These are phyloP conservation scores for Augochlorella aurata DNA, from an alignment of 2,888 invertebrate species.

Conservation along the genomic window DNA sequence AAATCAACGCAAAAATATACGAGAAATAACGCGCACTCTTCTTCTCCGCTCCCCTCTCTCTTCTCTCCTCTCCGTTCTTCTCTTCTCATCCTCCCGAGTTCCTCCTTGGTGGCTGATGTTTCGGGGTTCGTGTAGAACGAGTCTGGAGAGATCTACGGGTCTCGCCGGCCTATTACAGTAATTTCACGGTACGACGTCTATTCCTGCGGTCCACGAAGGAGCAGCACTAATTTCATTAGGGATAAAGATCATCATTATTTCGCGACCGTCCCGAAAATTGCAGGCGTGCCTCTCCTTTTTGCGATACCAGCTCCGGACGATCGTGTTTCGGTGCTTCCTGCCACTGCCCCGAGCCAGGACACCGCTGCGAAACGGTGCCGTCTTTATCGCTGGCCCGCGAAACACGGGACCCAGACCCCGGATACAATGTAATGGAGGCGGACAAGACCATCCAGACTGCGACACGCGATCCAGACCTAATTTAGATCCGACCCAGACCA, in stretches of 20 bases:
- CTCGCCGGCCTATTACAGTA: slow-evolving; percentile 78
- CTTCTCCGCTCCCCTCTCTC: not conserved
- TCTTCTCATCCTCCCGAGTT: too few species aligned
- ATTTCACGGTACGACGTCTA: slow-evolving; percentile 80
- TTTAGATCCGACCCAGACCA: not conserved
- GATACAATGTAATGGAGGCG: slow-evolving; percentile 37
- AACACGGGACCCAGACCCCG: slow-evolving; percentile 20
- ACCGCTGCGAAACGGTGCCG: slow-evolving; percentile 7
- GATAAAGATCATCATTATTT: slow-evolving; percentile 81
- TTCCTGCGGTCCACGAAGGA: slow-evolving; percentile 75
- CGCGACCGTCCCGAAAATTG: slow-evolving; percentile 72
- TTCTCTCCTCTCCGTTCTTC: not conserved
- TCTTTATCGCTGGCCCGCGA: slow-evolving; percentile 35
- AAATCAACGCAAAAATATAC: slow-evolving; percentile 60
- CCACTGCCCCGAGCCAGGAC: slow-evolving; percentile 38
- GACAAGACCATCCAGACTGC: not conserved
- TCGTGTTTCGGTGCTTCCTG: slow-evolving; percentile 49
- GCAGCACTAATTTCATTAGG: slow-evolving; percentile 81
- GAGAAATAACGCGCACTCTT: slow-evolving; percentile 50
- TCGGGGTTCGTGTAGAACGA: slow-evolving; percentile 26
- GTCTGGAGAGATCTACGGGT: slow-evolving; percentile 57
- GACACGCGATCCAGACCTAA: slow-evolving; percentile 9
- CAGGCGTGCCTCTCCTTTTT: slow-evolving; percentile 61
- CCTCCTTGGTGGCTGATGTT: not conserved
- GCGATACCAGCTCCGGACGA: slow-evolving; percentile 54